Evolutionary conservation across 2,797 vertebrate species (phyloP), one percentile per base, ranked within the genome.

Genomic region (Chaunax sp.): DNA sequence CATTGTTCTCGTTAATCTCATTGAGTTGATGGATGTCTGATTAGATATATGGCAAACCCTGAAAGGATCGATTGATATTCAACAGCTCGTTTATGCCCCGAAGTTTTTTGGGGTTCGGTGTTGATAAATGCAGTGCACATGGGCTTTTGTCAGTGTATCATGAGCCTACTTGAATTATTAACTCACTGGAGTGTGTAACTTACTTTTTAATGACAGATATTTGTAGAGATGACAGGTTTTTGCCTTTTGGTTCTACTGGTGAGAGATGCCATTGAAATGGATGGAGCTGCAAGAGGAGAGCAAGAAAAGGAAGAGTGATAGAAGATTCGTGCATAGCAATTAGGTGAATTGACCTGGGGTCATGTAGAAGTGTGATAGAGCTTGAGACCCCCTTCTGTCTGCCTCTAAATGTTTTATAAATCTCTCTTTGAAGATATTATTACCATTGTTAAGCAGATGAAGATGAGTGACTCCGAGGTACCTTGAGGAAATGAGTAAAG

Each of bases 371-470:
- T 67, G 44, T 59, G 63, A n/a, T 61, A 64, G 65, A 76, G 78
- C 46, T 67, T 9, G 44, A 84, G 63, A 80, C 75, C 80, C 73
- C 64, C 57, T 63, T 63, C 80, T 52, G 59, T 67, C 79, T 33
- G 68, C 61, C 80, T 85, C 87, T 91, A 87, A 91, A 93, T 93
- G 84, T 90, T 93, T 92, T 80, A 92, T 90, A 83, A 89, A 75
- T 78, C 80, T 68, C 64, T 80, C 75, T 86, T 90, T 90, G 85
- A 92, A 90, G 83, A 30, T 9, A 30, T 30, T 9, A 30, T 30
- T 30, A 6, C 28, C 28, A 30, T 86, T 66, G 75, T 86, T 87
- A 81, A 83, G 66, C 52, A 67, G 38, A 43, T 47, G 57, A 77
- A 69, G 62, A 84, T 67, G 77, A 72, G 46, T 53, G 57, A 74